Evolutionary conservation across 1,140 invertebrate genomes (phyloP).

Genomic region (Drosophila paulistorum): DNA sequence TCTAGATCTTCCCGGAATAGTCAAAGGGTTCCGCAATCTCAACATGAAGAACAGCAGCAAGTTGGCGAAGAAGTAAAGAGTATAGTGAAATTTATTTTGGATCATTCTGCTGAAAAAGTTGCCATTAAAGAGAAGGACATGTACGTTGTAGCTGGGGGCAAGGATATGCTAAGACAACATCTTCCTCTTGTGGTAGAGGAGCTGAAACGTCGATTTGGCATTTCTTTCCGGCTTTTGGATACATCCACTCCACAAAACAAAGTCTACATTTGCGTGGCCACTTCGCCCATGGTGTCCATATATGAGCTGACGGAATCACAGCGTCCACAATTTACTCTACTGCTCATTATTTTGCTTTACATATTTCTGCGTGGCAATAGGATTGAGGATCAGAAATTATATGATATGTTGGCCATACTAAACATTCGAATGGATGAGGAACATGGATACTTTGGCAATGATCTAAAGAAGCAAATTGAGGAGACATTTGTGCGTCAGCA

Average conservation of each 20-base stretch:
- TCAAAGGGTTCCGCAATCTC: constrained; percentile 16
- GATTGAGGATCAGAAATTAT: constrained; percentile 55
- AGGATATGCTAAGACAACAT: constrained; percentile 24
- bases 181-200: constrained; percentile 43
- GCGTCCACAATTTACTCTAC: constrained; percentile 47
- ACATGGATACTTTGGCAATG: constrained; percentile 61
- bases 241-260: constrained; percentile 25
- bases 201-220: constrained; percentile 43
- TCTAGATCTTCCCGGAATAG: constrained; percentile 40
- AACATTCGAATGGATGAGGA: constrained; percentile 55
- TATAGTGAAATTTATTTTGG: constrained; percentile 57
- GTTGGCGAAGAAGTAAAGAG: constrained; percentile 46
- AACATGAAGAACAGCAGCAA: background rate
- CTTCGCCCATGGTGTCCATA: constrained; percentile 46
- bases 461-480: constrained; percentile 59
- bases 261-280: constrained; percentile 47
- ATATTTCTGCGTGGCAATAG: constrained; percentile 58
- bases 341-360: constrained; percentile 65
- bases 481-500: constrained; percentile 74
- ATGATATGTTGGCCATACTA: constrained; percentile 45
- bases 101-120: constrained; percentile 54
- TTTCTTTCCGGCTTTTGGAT: constrained; percentile 33
- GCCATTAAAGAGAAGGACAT: constrained; percentile 62
- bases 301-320: constrained; percentile 51
- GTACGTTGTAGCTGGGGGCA: constrained; percentile 19